A percentile compares a stretch with the other conserved stretches of the same genome.
Evolutionary conservation across 2,797 vertebrate genomes (phyloP).

Genomic region (Prunella strophiata): DNA sequence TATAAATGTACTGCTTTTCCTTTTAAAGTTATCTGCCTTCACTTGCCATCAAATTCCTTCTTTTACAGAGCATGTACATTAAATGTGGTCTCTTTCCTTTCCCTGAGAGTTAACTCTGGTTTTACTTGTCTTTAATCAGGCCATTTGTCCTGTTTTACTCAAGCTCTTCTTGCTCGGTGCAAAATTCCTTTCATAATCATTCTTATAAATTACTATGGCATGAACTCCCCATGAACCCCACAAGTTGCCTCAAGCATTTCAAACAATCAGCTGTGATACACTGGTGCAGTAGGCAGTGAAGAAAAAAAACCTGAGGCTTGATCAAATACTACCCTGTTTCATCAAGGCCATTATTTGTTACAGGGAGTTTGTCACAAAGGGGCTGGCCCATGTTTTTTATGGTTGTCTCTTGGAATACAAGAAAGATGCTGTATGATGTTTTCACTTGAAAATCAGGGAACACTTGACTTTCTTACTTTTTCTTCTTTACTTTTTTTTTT

Average conservation of each 20-base stretch:
- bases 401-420: neutral
- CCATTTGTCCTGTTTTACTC: neutral
- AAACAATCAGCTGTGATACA: neutral
- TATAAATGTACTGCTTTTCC: neutral
- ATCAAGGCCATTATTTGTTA: neutral
- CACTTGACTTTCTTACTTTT: neutral
- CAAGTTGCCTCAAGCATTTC: neutral
- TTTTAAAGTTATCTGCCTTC: neutral
- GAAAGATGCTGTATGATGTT: neutral
- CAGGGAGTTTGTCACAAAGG: neutral
- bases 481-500: neutral
- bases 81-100: neutral
- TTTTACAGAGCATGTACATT: neutral
- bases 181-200: constrained; percentile 16
- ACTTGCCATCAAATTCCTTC: neutral
- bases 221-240: constrained; percentile 33
- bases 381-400: neutral
- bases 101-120: neutral
- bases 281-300: neutral
- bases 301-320: neutral
- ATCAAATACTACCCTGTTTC: neutral
- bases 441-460: neutral
- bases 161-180: neutral
- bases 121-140: neutral
- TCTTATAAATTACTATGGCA: constrained; percentile 7